Base-by-base conservation (phyloP, 2,888 invertebrate species). In the Dexiosoma caninum region DNA sequence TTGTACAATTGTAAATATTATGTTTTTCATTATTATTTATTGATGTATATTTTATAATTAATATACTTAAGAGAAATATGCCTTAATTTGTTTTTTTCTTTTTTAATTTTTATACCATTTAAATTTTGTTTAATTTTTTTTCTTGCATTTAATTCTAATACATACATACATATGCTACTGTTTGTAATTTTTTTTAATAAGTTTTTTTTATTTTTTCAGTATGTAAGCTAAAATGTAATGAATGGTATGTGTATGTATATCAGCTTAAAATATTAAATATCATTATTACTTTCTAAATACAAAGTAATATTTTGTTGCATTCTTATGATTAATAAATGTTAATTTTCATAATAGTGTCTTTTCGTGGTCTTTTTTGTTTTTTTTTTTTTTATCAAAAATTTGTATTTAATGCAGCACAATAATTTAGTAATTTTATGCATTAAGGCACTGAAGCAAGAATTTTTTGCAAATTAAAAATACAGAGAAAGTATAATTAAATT, bases 361-460 rank as follows among this genome's bases (percentile, higher is more conserved):
- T 55, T n/a, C n/a, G n/a, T n/a, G n/a, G n/a, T n/a, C n/a, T 16
- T 40, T 44, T 14, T 59, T 59, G 27, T 66, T 44, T 30, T 49
- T 74, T 74, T 51, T 23, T 42, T 51, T 71, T 53, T 74, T 51
- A 42, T 72, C 27, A 81, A 81, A 80, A 81, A 81, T 81, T 77
- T 81, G 77, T 81, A 77, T 77, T 69, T 57, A 81, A 77, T 81
- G 81, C 81, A 81, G 81, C 77, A 67, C 67, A 81, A 72, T 72
- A 67, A 70, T 66, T 66, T 44, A 40, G 42, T 46, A 42, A 69
- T 62, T 35, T 55, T 80, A 85, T 85, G 86, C 86, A 84, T 87
- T 87, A 87, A 87, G 87, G 87, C 87, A 87, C 87, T 87, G 88
- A 87, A 87, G 88, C 88, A 85, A 86, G 83, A 87, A 85, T 86